Evolutionary conservation across 2,797 vertebrate genomes (phyloP), one percentile per base, ranked within the genome.

Genomic region (Silurus aristotelis): DNA sequence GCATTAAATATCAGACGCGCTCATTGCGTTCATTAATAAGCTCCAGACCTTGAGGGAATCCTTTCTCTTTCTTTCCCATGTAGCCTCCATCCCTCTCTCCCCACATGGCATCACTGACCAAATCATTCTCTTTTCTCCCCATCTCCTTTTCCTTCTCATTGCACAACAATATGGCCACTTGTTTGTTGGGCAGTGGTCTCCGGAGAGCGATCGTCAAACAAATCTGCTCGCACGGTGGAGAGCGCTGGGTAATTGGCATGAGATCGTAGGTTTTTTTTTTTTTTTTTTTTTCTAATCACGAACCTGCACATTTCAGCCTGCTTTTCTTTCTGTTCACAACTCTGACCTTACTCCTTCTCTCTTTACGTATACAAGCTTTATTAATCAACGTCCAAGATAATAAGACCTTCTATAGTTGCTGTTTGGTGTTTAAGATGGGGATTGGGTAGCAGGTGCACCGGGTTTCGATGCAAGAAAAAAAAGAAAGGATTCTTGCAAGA

Each of bases 11-110:
- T 94, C 92, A 91, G 89, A 91, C 89, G 91, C 89, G 92, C 3
- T 31, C 31, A 31, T 31, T 91, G 91, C 87, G 91, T 93, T 94
- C 93, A 95, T 95, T 95, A 94, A 94, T 94, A 92, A 93, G 91
- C 91, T 77, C 89, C 17, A 77, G 46, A 86, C 83, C 84, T 84
- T 22, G 14, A 72, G 60, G 86, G 88, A 83, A 52, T 80, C 84
- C 77, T 77, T 71, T 75, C 71, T 81, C 72, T 80, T 80, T 48
- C 80, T 80, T 75, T 77, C 82, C n/a, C 71, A 61, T 46, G 10
- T 61, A 75, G 6, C 84, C 77, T 77, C 76, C 56, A 63, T 75
- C 71, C 78, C 67, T 80, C 76, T 48, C 77, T 80, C 75, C 67
- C 82, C 10, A 13, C 46, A 75, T 84, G 78, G 80, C 71, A 83